phyloP scores from a whole-genome alignment of 2,888 invertebrate species.

The Ennomos fuscantarius region DNA sequence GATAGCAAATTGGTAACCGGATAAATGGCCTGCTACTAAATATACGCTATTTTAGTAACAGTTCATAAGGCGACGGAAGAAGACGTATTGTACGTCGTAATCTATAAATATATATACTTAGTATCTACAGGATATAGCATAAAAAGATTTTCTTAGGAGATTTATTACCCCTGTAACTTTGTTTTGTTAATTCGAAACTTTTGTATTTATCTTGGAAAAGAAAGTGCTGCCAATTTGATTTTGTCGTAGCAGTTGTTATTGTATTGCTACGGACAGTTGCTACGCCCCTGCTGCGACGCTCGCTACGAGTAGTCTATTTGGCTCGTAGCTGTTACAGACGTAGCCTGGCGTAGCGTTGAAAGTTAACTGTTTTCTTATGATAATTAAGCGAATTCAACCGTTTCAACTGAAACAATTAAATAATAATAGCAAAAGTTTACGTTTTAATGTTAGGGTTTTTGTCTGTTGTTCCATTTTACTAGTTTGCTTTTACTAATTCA shows the following conservation, averaged over 20 bases:
- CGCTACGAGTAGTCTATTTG: neutral
- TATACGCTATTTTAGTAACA: constrained; percentile 59
- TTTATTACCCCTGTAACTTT: constrained; percentile 8
- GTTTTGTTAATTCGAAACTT: constrained; percentile 7
- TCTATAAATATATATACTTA: too few species aligned
- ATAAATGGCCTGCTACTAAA: constrained; percentile 60
- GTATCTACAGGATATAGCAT: too few species aligned
- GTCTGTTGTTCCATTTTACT: constrained; percentile 1
- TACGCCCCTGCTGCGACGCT: constrained; percentile 1
- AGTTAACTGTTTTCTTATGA: constrained; percentile 20
- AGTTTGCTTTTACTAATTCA: neutral
- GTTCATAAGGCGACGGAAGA: constrained; percentile 35
- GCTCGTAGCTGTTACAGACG: constrained; percentile 11
- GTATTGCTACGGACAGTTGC: constrained; percentile 7
- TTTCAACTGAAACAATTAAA: too few species aligned
- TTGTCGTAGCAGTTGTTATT: constrained; percentile 10
- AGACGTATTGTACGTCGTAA: constrained; percentile 29
- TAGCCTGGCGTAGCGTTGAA: constrained; percentile 11
- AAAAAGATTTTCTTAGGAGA: constrained; percentile 13
- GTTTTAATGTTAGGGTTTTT: constrained; percentile 12
- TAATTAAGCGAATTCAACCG: constrained; percentile 1
- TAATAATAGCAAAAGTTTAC: constrained; percentile 16
- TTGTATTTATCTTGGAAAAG: constrained; percentile 3
- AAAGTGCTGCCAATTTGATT: constrained; percentile 3
- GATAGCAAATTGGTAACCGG: constrained; percentile 64